Evolutionary conservation across 2,113 vertebrate genomes (phyloP).

Genomic region (Podocnemis expansa): DNA sequence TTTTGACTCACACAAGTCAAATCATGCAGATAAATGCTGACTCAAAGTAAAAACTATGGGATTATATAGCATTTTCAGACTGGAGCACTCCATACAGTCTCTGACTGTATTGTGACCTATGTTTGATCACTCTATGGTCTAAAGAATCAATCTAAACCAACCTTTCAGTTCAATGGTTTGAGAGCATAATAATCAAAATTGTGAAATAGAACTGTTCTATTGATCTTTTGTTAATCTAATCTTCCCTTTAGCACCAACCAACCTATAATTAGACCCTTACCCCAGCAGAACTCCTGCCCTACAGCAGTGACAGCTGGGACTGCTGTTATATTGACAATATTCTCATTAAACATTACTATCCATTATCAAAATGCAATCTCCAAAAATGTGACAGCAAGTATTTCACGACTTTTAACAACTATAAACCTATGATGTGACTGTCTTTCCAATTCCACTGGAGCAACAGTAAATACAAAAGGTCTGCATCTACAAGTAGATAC

Average conservation of each 20-base stretch:
- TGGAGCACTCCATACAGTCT: neutral
- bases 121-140: neutral
- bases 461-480: neutral
- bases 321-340: constrained; percentile 7
- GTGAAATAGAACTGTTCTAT: constrained; percentile 33
- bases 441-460: neutral
- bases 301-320: constrained; percentile 27
- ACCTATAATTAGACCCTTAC: constrained; percentile 42
- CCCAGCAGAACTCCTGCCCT: neutral
- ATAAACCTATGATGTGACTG: neutral
- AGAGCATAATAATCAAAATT: constrained; percentile 53
- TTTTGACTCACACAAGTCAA: neutral
- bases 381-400: constrained; percentile 11
- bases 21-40: neutral
- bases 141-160: constrained; percentile 56
- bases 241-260: constrained; percentile 39
- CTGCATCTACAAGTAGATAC: neutral
- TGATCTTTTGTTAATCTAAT: constrained; percentile 71
- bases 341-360: constrained; percentile 39
- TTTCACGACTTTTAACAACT: neutral
- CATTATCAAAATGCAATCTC: constrained; percentile 35
- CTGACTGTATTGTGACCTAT: neutral
- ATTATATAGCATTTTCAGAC: neutral
- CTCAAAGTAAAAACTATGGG: neutral
- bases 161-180: neutral